Conservation (phyloP, 2,797 vertebrate genomes). For the Myotis findleyi region DNA sequence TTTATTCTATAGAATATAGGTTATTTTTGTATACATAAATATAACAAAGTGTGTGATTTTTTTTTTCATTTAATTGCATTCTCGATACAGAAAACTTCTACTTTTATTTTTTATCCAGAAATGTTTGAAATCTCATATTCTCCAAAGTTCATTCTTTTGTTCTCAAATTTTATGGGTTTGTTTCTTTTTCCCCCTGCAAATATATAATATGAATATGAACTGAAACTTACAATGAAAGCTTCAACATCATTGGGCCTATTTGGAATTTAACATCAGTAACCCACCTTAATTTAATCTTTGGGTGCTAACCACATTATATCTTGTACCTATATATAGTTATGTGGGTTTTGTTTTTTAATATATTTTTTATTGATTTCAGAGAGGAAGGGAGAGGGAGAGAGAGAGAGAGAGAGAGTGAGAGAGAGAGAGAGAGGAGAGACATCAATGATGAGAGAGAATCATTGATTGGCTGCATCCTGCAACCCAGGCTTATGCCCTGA, state of each 20-base stretch:
- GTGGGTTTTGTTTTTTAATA: too few relatives aligned
- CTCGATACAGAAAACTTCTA: neutral
- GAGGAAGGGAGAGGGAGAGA: too few relatives aligned
- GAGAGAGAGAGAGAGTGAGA: too few relatives aligned
- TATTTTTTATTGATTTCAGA: too few relatives aligned
- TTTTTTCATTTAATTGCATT: constrained; percentile 39
- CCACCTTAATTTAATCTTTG: neutral
- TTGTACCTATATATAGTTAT: neutral
- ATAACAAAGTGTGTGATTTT: neutral
- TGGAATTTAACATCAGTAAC: neutral
- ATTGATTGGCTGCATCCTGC: too few relatives aligned
- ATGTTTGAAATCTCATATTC: neutral
- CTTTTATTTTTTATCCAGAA: neutral
- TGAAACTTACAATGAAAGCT: neutral
- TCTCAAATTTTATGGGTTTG: neutral
- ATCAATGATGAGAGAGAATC: too few relatives aligned
- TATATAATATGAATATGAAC: neutral
- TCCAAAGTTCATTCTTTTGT: neutral
- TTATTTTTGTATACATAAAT: neutral
- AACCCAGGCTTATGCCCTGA: too few relatives aligned
- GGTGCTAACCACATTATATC: neutral
- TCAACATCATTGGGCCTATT: neutral
- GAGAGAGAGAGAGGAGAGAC: too few relatives aligned
- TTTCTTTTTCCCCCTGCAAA: neutral
- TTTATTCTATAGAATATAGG: neutral